These are phyloP conservation scores for Pogonus chalceus DNA, from an alignment of 1,140 invertebrate genomes.

Conservation along the genomic window DNA sequence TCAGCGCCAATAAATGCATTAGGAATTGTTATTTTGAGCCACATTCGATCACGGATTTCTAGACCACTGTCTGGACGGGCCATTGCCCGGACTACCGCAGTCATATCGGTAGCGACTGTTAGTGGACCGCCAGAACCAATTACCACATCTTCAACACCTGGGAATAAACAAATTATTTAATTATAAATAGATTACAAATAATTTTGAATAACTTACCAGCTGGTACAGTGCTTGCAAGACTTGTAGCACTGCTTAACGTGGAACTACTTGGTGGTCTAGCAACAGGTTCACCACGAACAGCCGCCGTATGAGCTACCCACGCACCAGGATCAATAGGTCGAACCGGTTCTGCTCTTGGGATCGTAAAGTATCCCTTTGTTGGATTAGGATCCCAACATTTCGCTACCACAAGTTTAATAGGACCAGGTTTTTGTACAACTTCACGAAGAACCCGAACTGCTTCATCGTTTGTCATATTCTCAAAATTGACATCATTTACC, in stretches of 20 bases:
- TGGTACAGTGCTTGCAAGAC: slow-evolving; percentile 67
- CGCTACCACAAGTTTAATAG: slow-evolving; percentile 86
- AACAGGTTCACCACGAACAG: slow-evolving; percentile 51
- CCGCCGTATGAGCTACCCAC: slow-evolving; percentile 93
- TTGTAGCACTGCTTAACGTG: slow-evolving; percentile 56
- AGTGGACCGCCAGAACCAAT: slow-evolving; percentile 45
- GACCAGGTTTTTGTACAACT: slow-evolving; percentile 94
- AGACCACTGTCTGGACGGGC: slow-evolving; percentile 89
- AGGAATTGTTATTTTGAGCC: slow-evolving; percentile 98
- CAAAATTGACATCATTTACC: slow-evolving; percentile 93
- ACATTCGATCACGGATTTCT: slow-evolving; percentile 94
- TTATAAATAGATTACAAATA: too few species aligned
- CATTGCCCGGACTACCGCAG: slow-evolving; percentile 84
- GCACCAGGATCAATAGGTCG: slow-evolving; percentile 97
- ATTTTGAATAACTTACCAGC: too few species aligned
- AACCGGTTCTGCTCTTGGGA: slow-evolving; percentile 91
- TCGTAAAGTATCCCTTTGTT: slow-evolving; percentile 90
- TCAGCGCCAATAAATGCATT: slow-evolving; percentile 98
- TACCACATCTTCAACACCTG: not conserved
- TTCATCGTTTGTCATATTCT: slow-evolving; percentile 98
- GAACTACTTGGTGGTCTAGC: slow-evolving; percentile 64
- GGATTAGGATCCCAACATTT: slow-evolving; percentile 99
- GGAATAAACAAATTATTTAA: too few species aligned
- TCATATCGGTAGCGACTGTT: slow-evolving; percentile 73
- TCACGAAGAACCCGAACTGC: slow-evolving; percentile 89